phyloP scores from a whole-genome alignment of 2,113 vertebrate species.

The Oriolus oriolus region DNA sequence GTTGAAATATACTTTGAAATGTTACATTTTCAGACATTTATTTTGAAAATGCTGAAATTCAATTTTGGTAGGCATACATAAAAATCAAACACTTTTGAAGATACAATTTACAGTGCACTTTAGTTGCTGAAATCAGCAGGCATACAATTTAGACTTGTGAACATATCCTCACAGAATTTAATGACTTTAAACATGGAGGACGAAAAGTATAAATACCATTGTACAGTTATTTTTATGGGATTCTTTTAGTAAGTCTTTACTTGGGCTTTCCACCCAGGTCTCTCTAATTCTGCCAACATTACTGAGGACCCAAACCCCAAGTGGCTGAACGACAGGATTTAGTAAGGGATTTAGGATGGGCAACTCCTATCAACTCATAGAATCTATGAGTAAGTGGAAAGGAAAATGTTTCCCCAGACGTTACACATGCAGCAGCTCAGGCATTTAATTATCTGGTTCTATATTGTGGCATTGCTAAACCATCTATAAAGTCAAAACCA shows the following conservation, averaged over 20 bases:
- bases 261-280: background rate
- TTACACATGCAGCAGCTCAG: background rate
- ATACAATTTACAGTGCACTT: background rate
- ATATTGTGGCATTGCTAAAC: background rate
- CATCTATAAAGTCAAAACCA: background rate
- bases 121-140: background rate
- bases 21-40: background rate
- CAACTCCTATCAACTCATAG: background rate
- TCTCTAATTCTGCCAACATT: background rate
- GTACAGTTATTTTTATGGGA: background rate
- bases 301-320: background rate
- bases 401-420: background rate
- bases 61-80: background rate
- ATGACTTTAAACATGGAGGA: background rate
- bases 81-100: background rate
- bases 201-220: background rate
- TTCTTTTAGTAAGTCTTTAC: background rate
- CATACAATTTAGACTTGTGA: background rate
- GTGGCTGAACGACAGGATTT: background rate
- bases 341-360: background rate
- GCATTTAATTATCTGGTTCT: background rate
- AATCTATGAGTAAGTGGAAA: background rate
- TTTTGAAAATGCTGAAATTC: background rate
- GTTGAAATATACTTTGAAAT: background rate
- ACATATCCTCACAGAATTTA: background rate